Percentiles rank a stretch among this genome's conserved stretches.
These are phyloP conservation scores for Sinocyclocheilus grahami DNA, from an alignment of 2,113 vertebrate species.

Conservation along the genomic window DNA sequence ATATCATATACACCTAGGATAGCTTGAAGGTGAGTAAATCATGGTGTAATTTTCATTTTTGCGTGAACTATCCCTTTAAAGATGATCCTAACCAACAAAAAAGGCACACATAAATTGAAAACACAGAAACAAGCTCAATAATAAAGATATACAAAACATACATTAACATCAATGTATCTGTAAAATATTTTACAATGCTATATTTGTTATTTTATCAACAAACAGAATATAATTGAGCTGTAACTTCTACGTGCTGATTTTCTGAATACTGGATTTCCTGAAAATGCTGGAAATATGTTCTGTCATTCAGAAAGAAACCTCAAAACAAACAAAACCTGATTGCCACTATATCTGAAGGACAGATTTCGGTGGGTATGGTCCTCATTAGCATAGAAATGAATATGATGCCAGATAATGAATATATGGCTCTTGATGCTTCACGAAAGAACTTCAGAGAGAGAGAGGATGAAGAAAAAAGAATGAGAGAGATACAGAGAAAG, in stretches of 20 bases:
- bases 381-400: constrained; percentile 84
- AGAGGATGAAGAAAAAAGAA: neutral
- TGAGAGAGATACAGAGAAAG: constrained; percentile 16
- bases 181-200: neutral
- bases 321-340: constrained; percentile 59
- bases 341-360: constrained; percentile 74
- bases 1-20: too few relatives aligned
- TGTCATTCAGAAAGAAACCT: constrained; percentile 69
- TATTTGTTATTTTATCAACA: neutral
- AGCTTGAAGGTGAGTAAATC: too few relatives aligned
- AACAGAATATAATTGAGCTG: too few relatives aligned
- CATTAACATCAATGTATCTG: neutral
- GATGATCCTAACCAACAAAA: neutral
- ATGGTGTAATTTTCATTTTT: too few relatives aligned
- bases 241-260: constrained; percentile 59
- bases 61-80: too few relatives aligned
- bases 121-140: neutral
- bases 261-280: constrained; percentile 60
- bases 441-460: constrained; percentile 63
- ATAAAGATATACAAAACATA: neutral
- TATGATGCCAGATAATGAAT: constrained; percentile 83
- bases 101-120: neutral
- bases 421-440: constrained; percentile 74
- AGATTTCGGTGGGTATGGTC: constrained; percentile 70
- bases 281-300: constrained; percentile 65